Evolutionary conservation across 2,113 vertebrate species (phyloP).

Genomic region (Ageneiosus marmoratus): DNA sequence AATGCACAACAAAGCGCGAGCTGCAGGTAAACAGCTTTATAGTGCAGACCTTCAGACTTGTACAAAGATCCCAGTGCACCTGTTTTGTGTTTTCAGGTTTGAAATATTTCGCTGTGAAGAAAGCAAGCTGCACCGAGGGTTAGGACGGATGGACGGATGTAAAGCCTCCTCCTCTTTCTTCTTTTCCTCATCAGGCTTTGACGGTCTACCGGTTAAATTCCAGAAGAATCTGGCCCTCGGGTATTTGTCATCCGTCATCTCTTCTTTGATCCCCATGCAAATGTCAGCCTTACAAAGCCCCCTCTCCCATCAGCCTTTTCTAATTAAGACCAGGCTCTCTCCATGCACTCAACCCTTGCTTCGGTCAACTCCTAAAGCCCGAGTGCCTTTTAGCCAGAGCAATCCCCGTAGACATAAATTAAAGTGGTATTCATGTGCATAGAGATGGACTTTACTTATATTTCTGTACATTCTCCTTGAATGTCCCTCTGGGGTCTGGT

Average conservation of each 20-base stretch:
- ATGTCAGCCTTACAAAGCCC: constrained; percentile 69
- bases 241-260: constrained; percentile 72
- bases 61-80: constrained; percentile 11
- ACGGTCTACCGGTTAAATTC: constrained; percentile 54
- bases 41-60: not conserved
- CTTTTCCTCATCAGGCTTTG: constrained; percentile 28
- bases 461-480: not conserved
- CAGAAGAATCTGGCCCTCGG: constrained; percentile 49
- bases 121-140: constrained; percentile 13
- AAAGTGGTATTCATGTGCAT: constrained; percentile 30
- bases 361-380: constrained; percentile 69
- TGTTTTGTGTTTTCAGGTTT: constrained; percentile 43
- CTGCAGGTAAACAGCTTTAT: constrained; percentile 15
- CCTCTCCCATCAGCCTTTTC: constrained; percentile 69
- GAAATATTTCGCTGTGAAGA: constrained; percentile 6
- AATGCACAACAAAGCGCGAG: constrained; percentile 32
- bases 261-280: constrained; percentile 73
- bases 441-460: constrained; percentile 11
- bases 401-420: constrained; percentile 38
- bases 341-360: constrained; percentile 58
- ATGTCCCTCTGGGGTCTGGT: not conserved
- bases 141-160: constrained; percentile 37
- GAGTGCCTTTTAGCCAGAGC: constrained; percentile 75
- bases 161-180: constrained; percentile 5
- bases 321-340: constrained; percentile 79